Conservation (phyloP, 2,113 vertebrate species). For the Tragelaphus imberbis region DNA sequence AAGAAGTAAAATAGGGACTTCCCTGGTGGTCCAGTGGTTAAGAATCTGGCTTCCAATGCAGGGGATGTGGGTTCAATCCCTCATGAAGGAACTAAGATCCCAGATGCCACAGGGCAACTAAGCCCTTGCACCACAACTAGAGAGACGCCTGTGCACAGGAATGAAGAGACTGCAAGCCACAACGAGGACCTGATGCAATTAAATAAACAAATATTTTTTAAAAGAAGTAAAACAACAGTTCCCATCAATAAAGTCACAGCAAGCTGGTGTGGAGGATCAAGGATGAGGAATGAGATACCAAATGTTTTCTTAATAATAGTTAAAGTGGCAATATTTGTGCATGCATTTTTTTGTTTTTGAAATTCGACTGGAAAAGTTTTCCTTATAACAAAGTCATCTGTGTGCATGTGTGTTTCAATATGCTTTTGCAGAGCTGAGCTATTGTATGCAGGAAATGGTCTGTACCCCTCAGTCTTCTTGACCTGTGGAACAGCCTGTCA, state of each 20-base stretch:
- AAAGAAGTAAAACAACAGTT: not conserved
- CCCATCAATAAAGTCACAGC: not conserved
- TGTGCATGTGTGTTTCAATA: not conserved
- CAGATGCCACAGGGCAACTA: not conserved
- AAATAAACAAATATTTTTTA: not conserved
- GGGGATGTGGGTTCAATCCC: not conserved
- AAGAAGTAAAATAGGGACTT: not conserved
- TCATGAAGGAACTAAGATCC: not conserved
- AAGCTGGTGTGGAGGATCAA: not conserved
- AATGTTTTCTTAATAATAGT: not conserved
- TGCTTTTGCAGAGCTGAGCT: not conserved
- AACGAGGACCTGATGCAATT: not conserved
- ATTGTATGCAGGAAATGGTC: not conserved
- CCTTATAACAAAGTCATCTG: not conserved
- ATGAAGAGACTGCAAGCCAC: not conserved
- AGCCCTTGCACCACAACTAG: accelerated
- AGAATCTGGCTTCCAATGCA: not conserved
- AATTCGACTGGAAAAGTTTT: not conserved
- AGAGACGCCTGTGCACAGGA: accelerated
- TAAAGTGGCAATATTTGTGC: not conserved
- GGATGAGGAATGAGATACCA: not conserved
- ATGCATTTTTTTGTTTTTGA: not conserved
- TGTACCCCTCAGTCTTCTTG: not conserved
- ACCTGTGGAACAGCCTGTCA: not conserved
- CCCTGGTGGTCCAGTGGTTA: not conserved